Base-by-base conservation (phyloP, 1,140 invertebrate genomes). In the Oreohelix idahoensis region DNA sequence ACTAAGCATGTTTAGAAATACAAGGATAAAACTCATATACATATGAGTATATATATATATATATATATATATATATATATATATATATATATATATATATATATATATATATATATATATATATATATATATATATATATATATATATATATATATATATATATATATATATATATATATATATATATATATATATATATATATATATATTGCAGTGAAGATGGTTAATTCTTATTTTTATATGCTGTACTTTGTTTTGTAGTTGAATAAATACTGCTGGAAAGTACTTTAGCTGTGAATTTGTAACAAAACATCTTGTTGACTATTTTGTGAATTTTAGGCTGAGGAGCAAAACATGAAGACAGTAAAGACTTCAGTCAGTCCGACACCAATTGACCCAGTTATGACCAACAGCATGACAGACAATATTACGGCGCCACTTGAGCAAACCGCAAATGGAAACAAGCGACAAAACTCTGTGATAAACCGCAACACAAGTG, bases 391-490 rank as follows among this genome's bases (percentile, higher is more conserved):
- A 20, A 49, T 8, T 42, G 35, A 39, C 20, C 32, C 36, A n/a
- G 11, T 2, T 74, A 20, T 2, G 29, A 20, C 26, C 2, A 35
- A 39, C 38, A 49, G 49, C 36, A 58, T 58, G 53, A 42, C 35
- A 58, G 51, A 4, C 23, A n/a, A 29, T 58, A 17, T 42, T 29
- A 38, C 53, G 20, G 20, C 13, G 2, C 23, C 49, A n/a, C 13
- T 45, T 32, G 75, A 77, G 11, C 75, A 35, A 36, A 13, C 71
- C 35, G 70, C 20, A 8, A 74, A 35, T 51, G 80, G 80, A 1
- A 74, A 74, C 49, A 82, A 83, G 53, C 35, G 86, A n/a, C 82
- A 85, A 45, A 84, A 85, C 76, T 86, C 86, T 53, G 75, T 87
- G 42, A 86, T 58, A 73, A 82, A 58, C n/a, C 85, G 78, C 26